A percentile compares a stretch with the other conserved stretches of the same genome.
phyloP scores from a whole-genome alignment of 1,140 invertebrate species.

The Plectus sambesii region DNA sequence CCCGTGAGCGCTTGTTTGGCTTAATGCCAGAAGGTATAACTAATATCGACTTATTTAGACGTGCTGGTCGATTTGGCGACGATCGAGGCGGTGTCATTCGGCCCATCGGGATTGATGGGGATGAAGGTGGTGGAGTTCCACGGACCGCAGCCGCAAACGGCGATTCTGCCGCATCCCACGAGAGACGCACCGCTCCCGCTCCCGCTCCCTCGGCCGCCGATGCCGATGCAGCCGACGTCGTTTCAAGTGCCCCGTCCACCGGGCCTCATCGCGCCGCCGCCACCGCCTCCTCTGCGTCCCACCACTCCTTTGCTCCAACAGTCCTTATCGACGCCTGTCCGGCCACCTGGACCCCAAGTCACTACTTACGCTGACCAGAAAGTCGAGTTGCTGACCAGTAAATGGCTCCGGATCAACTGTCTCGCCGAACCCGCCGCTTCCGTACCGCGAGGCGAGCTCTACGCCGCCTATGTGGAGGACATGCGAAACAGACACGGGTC shows the following conservation, averaged over 20 bases:
- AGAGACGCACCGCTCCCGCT: constrained; percentile 30
- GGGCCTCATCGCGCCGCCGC: too few species aligned
- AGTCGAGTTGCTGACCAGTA: constrained; percentile 22
- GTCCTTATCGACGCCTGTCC: constrained; percentile 30
- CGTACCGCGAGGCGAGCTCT: constrained; percentile 22
- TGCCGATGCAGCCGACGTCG: constrained; percentile 13
- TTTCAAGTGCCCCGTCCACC: too few species aligned
- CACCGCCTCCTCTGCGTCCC: constrained; percentile 13
- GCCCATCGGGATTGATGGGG: constrained; percentile 78
- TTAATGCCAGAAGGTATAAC: too few species aligned
- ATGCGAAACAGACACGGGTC: constrained; percentile 22
- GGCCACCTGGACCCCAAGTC: constrained; percentile 4
- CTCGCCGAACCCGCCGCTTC: constrained; percentile 4
- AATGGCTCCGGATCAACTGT: constrained; percentile 29
- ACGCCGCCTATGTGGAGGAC: constrained; percentile 35
- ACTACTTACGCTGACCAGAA: constrained; percentile 11
- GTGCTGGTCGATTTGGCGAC: constrained; percentile 50
- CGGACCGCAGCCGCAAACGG: too few species aligned
- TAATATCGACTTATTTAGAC: too few species aligned
- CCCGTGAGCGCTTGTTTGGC: too few species aligned
- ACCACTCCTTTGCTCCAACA: constrained; percentile 43
- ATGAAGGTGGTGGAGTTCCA: constrained; percentile 90
- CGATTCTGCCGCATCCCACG: too few species aligned
- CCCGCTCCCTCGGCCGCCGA: constrained; percentile 25
- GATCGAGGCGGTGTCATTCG: constrained; percentile 76